Evolutionary conservation across 2,113 vertebrate species (phyloP).

Genomic region (Taxidea taxus): DNA sequence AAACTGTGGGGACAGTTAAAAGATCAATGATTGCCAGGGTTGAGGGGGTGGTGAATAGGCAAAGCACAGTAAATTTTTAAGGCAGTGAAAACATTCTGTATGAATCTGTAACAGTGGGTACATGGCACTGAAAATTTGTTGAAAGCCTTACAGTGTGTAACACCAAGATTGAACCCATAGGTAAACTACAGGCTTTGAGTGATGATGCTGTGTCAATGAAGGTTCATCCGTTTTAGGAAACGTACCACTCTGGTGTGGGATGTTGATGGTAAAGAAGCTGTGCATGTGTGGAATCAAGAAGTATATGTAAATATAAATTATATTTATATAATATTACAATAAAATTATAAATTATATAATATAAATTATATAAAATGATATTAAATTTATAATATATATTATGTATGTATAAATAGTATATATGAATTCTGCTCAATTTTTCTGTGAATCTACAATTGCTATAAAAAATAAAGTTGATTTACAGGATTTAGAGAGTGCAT

Average conservation of each 20-base stretch:
- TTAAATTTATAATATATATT: too few relatives aligned
- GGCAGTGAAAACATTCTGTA: neutral
- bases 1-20: neutral
- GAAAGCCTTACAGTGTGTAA: neutral
- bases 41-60: neutral
- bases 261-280: neutral
- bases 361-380: too few relatives aligned
- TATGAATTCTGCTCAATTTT: neutral
- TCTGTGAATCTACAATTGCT: neutral
- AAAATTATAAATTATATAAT: too few relatives aligned
- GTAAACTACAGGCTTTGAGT: neutral
- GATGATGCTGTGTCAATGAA: fast-evolving
- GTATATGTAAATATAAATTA: too few relatives aligned
- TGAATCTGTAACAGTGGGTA: neutral
- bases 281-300: neutral
- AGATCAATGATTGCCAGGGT: neutral
- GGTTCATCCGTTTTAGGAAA: neutral
- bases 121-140: neutral
- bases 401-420: too few relatives aligned
- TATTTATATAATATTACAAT: too few relatives aligned
- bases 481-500: neutral
- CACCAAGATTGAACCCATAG: neutral
- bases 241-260: neutral
- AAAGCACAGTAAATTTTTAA: neutral
- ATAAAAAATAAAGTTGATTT: neutral